phyloP scores from a whole-genome alignment of 2,113 vertebrate species.

The Maccullochella peelii region DNA sequence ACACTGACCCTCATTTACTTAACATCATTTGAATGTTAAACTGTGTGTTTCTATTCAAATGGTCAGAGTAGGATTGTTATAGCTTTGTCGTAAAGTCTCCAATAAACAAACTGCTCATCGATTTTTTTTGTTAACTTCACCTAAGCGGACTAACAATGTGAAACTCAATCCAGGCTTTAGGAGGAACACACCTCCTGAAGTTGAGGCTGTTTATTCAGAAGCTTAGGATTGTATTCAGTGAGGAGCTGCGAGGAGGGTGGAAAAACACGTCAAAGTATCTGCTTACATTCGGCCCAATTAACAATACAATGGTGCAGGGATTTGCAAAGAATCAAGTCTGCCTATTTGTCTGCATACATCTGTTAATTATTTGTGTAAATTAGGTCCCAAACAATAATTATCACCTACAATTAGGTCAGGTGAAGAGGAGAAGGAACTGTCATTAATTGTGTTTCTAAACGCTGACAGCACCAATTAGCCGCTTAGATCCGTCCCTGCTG shows the following conservation, averaged over 20 bases:
- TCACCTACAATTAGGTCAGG: conserved; percentile 87
- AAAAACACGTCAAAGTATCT: conserved; percentile 83
- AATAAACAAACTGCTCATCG: conserved; percentile 35
- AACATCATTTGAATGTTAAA: background rate
- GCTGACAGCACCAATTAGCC: conserved; percentile 72
- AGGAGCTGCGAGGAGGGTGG: conserved; percentile 28
- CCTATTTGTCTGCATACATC: conserved; percentile 92
- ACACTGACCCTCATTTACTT: background rate
- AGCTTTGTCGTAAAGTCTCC: background rate
- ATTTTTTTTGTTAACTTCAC: conserved; percentile 25
- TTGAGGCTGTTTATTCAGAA: conserved; percentile 65
- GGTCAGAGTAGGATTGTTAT: background rate
- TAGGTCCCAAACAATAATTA: conserved; percentile 94
- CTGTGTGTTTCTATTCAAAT: background rate
- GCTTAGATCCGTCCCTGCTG: background rate
- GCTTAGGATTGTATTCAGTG: conserved; percentile 69
- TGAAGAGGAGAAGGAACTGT: conserved; percentile 71
- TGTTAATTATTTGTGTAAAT: conserved; percentile 96
- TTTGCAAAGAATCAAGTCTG: conserved; percentile 85
- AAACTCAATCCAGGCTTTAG: conserved; percentile 40
- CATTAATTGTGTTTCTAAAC: conserved; percentile 68
- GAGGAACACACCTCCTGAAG: conserved; percentile 51
- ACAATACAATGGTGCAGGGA: conserved; percentile 90
- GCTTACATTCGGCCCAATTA: conserved; percentile 85
- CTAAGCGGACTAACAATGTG: conserved; percentile 40